Evolutionary conservation across 2,113 vertebrate species (phyloP).

Genomic region (Cettia cetti): DNA sequence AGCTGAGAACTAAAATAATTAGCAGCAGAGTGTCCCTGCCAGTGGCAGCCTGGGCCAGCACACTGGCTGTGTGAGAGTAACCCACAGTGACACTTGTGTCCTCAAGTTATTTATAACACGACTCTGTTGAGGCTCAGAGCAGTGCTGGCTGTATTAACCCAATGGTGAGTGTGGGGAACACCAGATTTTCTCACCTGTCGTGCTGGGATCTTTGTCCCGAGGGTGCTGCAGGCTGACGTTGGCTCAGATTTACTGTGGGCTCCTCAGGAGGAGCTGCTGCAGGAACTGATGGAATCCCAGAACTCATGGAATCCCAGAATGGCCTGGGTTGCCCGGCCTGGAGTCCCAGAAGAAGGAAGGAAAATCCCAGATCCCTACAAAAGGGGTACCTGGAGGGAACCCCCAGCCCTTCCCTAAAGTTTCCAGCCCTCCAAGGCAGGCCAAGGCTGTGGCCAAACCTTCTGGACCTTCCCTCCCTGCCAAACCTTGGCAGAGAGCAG

Average conservation of each 20-base stretch:
- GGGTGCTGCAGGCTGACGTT: neutral
- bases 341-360: neutral
- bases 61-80: neutral
- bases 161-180: fast-evolving
- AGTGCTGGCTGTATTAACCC: neutral
- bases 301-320: neutral
- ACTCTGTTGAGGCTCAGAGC: neutral
- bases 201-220: neutral
- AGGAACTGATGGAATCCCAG: neutral
- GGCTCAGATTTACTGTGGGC: fast-evolving
- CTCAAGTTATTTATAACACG: neutral
- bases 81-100: neutral
- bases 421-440: neutral
- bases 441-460: neutral
- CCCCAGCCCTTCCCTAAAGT: no score
- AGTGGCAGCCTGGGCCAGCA: neutral
- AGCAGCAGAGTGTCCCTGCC: neutral
- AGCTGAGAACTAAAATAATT: conserved; percentile 38
- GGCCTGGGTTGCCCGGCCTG: neutral
- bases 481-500: neutral
- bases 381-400: neutral
- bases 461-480: neutral
- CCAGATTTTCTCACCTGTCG: fast-evolving
- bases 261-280: neutral
- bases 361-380: neutral